phyloP scores from a whole-genome alignment of 2,888 invertebrate genomes.

The Drosophila pseudotakahashii region DNA sequence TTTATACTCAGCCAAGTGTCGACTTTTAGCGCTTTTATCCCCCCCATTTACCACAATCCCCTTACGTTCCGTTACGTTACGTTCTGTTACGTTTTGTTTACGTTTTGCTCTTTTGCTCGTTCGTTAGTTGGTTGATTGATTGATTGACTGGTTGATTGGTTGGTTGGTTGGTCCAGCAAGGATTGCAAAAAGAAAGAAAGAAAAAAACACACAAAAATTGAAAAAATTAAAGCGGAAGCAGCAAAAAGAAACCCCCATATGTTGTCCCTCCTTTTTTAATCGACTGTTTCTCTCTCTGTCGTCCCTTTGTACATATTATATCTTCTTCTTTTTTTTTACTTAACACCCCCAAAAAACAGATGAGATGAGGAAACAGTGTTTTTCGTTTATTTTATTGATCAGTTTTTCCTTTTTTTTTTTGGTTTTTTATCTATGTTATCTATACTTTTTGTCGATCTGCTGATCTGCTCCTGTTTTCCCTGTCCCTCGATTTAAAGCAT shows the following conservation, averaged over 20 bases:
- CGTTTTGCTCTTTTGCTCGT: constrained; percentile 41
- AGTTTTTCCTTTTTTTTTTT: constrained; percentile 23
- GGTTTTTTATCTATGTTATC: constrained; percentile 3
- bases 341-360: constrained; percentile 25
- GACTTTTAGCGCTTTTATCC: constrained; percentile 30
- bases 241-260: constrained; percentile 78
- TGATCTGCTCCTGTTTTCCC: constrained; percentile 46
- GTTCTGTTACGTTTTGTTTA: constrained; percentile 51
- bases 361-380: constrained; percentile 43
- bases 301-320: constrained; percentile 52
- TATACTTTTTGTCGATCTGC: constrained; percentile 33
- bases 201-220: constrained; percentile 8
- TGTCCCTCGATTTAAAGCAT: constrained; percentile 30
- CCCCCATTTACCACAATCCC: constrained; percentile 21
- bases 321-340: constrained; percentile 8
- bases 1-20: constrained; percentile 12
- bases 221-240: constrained; percentile 27
- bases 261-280: constrained; percentile 80
- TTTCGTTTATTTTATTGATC: constrained; percentile 20
- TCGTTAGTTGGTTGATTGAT: constrained; percentile 60
- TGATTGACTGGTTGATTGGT: constrained; percentile 24
- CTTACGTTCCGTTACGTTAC: constrained; percentile 40
- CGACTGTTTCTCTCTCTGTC: constrained; percentile 36
- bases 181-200: constrained; percentile 4
- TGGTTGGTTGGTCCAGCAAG: constrained; percentile 47